Conservation (phyloP, 1,140 invertebrate genomes). For the Pteromalus puparum region DNA sequence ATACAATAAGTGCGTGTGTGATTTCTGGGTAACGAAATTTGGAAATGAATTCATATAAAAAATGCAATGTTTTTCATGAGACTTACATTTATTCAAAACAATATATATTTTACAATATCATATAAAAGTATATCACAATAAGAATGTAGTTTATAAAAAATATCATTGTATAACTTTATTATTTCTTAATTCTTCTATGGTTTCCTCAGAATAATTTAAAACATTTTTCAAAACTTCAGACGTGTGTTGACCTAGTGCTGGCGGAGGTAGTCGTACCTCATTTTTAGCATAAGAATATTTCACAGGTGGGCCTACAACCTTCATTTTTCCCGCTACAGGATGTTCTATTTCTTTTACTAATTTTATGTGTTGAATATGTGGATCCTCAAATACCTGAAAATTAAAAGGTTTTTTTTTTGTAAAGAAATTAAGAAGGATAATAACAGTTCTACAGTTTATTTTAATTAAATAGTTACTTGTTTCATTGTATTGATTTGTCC, state of each 20-base stretch:
- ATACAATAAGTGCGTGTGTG: not conserved
- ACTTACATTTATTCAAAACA: constrained; percentile 40
- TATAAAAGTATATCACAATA: constrained; percentile 26
- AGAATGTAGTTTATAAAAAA: constrained; percentile 34
- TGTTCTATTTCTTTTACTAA: constrained; percentile 88
- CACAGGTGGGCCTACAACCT: constrained; percentile 91
- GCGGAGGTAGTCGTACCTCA: constrained; percentile 84
- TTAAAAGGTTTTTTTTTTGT: constrained; percentile 12
- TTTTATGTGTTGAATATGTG: constrained; percentile 85
- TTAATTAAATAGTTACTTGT: constrained; percentile 72
- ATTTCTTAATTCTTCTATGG: constrained; percentile 78
- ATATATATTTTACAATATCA: constrained; percentile 24
- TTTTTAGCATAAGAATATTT: constrained; percentile 85
- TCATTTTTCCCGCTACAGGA: constrained; percentile 82
- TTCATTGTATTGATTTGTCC: constrained; percentile 92
- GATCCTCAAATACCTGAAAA: constrained; percentile 87
- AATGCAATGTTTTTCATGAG: constrained; percentile 4
- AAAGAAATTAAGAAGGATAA: not conserved
- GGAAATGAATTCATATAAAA: constrained; percentile 26
- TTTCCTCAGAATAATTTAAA: constrained; percentile 80
- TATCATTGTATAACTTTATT: constrained; percentile 76
- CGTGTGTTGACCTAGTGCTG: constrained; percentile 92
- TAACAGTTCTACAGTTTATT: not conserved
- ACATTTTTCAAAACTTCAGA: constrained; percentile 82
- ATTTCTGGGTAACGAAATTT: not conserved